Evolutionary conservation across 2,888 invertebrate genomes (phyloP).

Genomic region (Eupithecia vulgata): DNA sequence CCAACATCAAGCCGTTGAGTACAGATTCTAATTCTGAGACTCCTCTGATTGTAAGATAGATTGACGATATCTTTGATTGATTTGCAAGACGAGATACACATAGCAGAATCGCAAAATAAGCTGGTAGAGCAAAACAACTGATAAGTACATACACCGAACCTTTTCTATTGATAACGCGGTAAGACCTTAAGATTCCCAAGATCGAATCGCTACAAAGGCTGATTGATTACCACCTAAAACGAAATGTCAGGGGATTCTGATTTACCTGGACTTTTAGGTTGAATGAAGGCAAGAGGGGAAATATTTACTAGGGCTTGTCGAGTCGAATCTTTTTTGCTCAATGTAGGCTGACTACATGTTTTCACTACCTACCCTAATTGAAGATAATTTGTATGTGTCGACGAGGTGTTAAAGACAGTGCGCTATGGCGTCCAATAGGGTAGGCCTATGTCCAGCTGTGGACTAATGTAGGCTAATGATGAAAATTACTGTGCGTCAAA

Average conservation of each 20-base stretch:
- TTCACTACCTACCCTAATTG: neutral
- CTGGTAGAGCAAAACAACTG: neutral
- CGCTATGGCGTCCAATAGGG: neutral
- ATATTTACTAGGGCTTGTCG: conserved; percentile 6
- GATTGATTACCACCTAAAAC: conserved; percentile 39
- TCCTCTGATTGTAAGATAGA: neutral
- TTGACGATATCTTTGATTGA: neutral
- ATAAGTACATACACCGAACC: neutral
- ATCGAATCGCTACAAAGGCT: conserved; percentile 33
- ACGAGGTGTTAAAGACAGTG: neutral
- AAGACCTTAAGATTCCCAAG: conserved; percentile 22
- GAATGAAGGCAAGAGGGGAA: conserved; percentile 19
- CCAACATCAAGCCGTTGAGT: neutral
- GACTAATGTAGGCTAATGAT: neutral
- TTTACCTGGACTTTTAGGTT: conserved; percentile 34
- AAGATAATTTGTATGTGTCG: neutral
- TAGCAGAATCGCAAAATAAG: neutral
- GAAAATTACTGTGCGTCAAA: neutral
- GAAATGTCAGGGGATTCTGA: conserved; percentile 34
- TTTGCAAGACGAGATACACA: neutral
- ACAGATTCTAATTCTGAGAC: no score
- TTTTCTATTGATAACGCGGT: conserved; percentile 6
- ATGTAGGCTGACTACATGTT: neutral
- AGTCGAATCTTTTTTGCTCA: neutral
- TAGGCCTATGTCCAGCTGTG: neutral